phyloP scores from a whole-genome alignment of 1,140 invertebrate genomes.

The Bactericera cockerelli region DNA sequence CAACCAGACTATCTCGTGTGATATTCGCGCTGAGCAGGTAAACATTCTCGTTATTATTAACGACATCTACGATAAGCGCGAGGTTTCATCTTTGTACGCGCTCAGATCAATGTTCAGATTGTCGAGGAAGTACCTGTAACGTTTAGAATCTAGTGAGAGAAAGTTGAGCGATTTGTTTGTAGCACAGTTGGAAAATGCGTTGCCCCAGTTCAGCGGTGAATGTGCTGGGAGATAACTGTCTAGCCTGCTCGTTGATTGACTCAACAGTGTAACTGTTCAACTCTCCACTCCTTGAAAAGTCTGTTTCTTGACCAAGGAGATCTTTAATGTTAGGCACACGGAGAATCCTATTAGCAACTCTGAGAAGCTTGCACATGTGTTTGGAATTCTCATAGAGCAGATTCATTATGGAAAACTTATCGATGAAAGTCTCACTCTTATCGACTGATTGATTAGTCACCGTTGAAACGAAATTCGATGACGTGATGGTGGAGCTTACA shows the following conservation, averaged over 20 bases:
- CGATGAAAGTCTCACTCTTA: background rate
- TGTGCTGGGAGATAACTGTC: too few species aligned
- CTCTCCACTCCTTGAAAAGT: too few species aligned
- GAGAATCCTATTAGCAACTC: background rate
- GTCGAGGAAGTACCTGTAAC: background rate
- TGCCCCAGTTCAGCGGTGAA: too few species aligned
- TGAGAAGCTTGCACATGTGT: background rate
- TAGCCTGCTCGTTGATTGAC: too few species aligned
- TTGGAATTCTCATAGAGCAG: conserved; percentile 1
- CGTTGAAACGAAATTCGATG: background rate
- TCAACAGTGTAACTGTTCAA: too few species aligned
- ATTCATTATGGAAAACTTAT: background rate
- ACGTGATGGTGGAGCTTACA: background rate
- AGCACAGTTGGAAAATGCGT: background rate
- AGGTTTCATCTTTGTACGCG: background rate
- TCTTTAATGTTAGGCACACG: too few species aligned
- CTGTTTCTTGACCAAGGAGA: too few species aligned
- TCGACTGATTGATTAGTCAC: too few species aligned
- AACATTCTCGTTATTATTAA: background rate
- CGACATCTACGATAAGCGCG: background rate
- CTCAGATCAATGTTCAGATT: background rate
- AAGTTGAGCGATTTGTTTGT: background rate
- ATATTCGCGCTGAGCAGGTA: background rate
- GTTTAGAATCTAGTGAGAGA: background rate
- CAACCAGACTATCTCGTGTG: background rate